Percentiles rank a stretch among this genome's conserved stretches.
These are phyloP conservation scores for Mesaphorura yosii DNA, from an alignment of 1,140 invertebrate genomes.

Conservation along the genomic window DNA sequence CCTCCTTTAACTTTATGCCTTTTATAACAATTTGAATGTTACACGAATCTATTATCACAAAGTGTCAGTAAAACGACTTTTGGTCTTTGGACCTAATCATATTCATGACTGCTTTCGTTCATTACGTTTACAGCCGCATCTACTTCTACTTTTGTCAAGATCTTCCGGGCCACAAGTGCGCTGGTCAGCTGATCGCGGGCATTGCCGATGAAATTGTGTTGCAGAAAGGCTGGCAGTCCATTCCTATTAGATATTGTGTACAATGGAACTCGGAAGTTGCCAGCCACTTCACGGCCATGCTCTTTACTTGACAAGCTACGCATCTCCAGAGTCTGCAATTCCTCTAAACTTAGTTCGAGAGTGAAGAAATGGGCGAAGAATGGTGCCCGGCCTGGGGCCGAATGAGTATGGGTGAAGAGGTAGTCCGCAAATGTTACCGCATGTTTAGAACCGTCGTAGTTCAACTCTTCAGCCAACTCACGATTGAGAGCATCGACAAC, in stretches of 20 bases:
- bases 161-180: not conserved
- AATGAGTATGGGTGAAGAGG: not conserved
- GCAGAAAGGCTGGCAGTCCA: constrained; percentile 44
- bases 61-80: too few species aligned
- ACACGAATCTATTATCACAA: too few species aligned
- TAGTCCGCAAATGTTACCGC: not conserved
- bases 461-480: constrained; percentile 46
- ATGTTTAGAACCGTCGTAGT: constrained; percentile 35
- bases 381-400: constrained; percentile 35
- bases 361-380: not conserved
- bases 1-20: too few species aligned
- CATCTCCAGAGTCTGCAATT: too few species aligned
- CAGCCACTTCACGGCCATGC: constrained; percentile 42
- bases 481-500: constrained; percentile 39
- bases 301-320: too few species aligned
- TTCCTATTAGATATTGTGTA: constrained; percentile 44
- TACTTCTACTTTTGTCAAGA: not conserved
- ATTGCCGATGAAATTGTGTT: constrained; percentile 42
- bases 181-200: constrained; percentile 40
- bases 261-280: constrained; percentile 41
- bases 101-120: too few species aligned
- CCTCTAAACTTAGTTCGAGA: too few species aligned
- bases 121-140: not conserved
- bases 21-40: too few species aligned
- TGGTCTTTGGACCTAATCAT: too few species aligned